Percentiles rank a stretch among this genome's conserved stretches.
These are phyloP conservation scores for Drosophila bipectinata DNA, from an alignment of 1,140 invertebrate species.

Conservation along the genomic window DNA sequence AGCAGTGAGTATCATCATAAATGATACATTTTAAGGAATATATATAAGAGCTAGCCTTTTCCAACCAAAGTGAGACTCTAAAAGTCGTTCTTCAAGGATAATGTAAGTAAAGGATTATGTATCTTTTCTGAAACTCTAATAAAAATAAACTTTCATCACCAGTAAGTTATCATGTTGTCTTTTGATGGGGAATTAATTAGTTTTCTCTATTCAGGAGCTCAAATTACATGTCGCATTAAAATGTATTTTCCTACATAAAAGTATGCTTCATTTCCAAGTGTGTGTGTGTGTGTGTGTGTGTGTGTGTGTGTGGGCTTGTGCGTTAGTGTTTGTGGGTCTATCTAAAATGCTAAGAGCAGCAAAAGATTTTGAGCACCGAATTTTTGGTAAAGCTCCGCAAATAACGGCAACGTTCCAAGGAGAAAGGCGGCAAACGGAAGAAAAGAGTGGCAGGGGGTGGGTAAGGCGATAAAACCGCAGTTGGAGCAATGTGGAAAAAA, in stretches of 20 bases:
- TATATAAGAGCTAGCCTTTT: too few species aligned
- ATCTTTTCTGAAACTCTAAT: too few species aligned
- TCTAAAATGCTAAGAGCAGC: constrained; percentile 53
- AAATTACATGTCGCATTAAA: constrained; percentile 28
- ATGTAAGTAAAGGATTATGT: too few species aligned
- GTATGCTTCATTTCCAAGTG: constrained; percentile 4
- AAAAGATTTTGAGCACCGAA: constrained; percentile 67
- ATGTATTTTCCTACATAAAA: constrained; percentile 36
- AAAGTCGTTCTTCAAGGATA: too few species aligned
- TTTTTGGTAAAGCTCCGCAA: constrained; percentile 55
- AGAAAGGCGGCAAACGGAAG: constrained; percentile 3
- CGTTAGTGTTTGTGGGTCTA: constrained; percentile 7
- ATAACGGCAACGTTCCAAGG: constrained; percentile 27
- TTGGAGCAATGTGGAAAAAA: constrained; percentile 26
- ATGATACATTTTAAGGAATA: too few species aligned
- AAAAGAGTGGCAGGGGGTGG: neutral
- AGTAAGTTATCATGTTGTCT: constrained; percentile 33
- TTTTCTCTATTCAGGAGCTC: constrained; percentile 14
- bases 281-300: neutral
- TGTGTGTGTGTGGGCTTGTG: neutral
- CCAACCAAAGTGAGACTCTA: too few species aligned
- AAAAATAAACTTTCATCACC: neutral
- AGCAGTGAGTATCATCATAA: neutral
- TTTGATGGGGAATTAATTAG: constrained; percentile 42
- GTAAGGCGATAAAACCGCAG: constrained; percentile 54